Base-by-base conservation (phyloP, 2,113 vertebrate genomes). In the Aramus guarauna region DNA sequence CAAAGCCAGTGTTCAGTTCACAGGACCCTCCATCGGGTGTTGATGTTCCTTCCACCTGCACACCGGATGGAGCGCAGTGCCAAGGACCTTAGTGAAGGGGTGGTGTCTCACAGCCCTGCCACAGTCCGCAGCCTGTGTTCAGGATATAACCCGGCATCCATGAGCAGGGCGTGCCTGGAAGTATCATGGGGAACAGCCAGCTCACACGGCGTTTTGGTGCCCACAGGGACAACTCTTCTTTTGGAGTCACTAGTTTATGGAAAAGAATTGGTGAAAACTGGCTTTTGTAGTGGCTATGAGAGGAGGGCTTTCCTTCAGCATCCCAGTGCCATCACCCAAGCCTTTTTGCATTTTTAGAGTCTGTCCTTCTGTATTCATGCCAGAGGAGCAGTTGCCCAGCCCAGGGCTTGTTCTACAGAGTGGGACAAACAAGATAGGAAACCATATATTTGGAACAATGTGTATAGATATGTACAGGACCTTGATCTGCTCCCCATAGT, bases 151-250 rank as follows among this genome's bases (percentile, higher is more conserved):
- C 23, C 5, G 3, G 30, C 39, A 75, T 13, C 45, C 53, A 24
- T 0, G 14, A 50, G 9, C n/a, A 45, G 39, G 39, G 32, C 4
- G 2, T 34, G n/a, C 26, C 74, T 52, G 60, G 17, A 82, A 24
- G 1, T 22, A 22, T 20, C 2, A 3, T 0, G 6, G 63, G 53
- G 15, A 69, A 47, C 27, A 8, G 0, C 3, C 4, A 9, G 12
- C 34, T 52, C 77, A 11, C 23, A 53, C 52, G 45, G 30, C 14
- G 9, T 39, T 93, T 64, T 60, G 43, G 32, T 55, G 32, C 34
- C 48, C 34, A 18, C 4, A 13, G 36, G 37, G 17, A 43, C 1
- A 0, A 11, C 48, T 78, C 64, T 64, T 48, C 45, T n/a, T 50
- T 71, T 76, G 53, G 22, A 92, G 12, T 52, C 56, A 53, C 36